These are phyloP conservation scores for Allygus modestus DNA, from an alignment of 2,888 invertebrate genomes.

Conservation along the genomic window DNA sequence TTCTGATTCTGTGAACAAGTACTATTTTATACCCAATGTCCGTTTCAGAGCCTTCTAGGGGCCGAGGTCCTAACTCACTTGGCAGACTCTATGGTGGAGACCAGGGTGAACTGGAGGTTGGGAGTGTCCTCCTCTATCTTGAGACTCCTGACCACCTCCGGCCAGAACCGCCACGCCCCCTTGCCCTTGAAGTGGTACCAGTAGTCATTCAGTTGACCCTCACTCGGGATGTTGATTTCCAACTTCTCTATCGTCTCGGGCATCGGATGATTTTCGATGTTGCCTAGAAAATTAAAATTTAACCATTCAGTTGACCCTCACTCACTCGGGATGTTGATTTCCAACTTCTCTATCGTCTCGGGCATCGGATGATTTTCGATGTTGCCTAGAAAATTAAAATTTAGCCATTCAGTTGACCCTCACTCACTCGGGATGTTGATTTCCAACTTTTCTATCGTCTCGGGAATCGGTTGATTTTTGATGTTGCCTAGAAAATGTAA, in stretches of 20 bases:
- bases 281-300: conserved; percentile 73
- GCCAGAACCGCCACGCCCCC: conserved; percentile 93
- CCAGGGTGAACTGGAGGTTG: conserved; percentile 79
- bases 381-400: conserved; percentile 51
- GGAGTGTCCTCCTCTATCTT: conserved; percentile 76
- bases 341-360: conserved; percentile 81
- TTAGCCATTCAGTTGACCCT: conserved; percentile 90
- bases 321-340: conserved; percentile 84
- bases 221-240: conserved; percentile 86
- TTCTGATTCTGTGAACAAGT: too few species aligned
- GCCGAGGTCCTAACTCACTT: conserved; percentile 72
- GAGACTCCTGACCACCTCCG: conserved; percentile 82
- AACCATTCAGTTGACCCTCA: conserved; percentile 89
- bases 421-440: conserved; percentile 84
- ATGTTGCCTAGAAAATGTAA: conserved; percentile 47
- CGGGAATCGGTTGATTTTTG: conserved; percentile 66
- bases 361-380: conserved; percentile 53
- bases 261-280: conserved; percentile 45
- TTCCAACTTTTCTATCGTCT: conserved; percentile 82
- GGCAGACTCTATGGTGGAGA: conserved; percentile 92
- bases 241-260: conserved; percentile 79
- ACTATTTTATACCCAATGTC: too few species aligned
- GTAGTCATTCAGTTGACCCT: conserved; percentile 89
- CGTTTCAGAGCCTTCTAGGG: too few species aligned
- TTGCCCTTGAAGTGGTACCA: conserved; percentile 88